Base-by-base conservation (phyloP, 92 coral and sea anemone species). In the Phenganax stokvisi region DNA sequence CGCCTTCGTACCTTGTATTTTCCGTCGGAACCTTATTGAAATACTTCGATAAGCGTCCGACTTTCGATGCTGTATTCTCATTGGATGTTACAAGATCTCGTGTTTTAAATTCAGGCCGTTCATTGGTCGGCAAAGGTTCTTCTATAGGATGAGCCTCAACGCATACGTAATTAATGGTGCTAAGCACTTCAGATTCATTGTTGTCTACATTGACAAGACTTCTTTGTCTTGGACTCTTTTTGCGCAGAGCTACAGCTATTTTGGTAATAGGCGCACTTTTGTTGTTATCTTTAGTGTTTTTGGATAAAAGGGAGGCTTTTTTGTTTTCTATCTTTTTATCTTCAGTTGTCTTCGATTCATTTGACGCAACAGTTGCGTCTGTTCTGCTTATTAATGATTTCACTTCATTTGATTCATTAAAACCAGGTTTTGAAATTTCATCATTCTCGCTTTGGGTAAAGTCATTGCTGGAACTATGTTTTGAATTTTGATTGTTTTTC, bases 161-260 rank as follows among this genome's bases (percentile, higher is more conserved):
- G 70, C 81, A 76, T 20, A 76, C 58, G 31, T 76, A 76, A 44
- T 76, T 76, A 17, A 75, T 56, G 11, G 62, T 54, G 28, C 47
- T 0, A 55, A 70, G 81, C 44, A 76, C 71, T 76, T 57, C 69
- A 31, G 81, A 76, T 1, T 57, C 56, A 76, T 76, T 76, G 5
- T 30, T 55, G 30, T 76, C 81, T 3, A 76, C 81, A 13, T 29
- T 12, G 8, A 76, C 81, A 13, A 76, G 25, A 13, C 70, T 76
- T 76, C 57, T 76, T 54, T 52, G 28, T 44, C 70, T 59, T 27
- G 54, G 56, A 25, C 16, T 30, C 54, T 64, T 31, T 75, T 56
- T 75, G 13, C 66, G 64, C 70, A 60, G 15, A 1, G 69, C 69
- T 9, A 76, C 70, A 7, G 64, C 71, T 1, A 76, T 64, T 58